A percentile compares a stretch with the other conserved stretches of the same genome.
Conservation (phyloP, 92 coral and sea anemone genomes). For the Porites divaricata region DNA sequence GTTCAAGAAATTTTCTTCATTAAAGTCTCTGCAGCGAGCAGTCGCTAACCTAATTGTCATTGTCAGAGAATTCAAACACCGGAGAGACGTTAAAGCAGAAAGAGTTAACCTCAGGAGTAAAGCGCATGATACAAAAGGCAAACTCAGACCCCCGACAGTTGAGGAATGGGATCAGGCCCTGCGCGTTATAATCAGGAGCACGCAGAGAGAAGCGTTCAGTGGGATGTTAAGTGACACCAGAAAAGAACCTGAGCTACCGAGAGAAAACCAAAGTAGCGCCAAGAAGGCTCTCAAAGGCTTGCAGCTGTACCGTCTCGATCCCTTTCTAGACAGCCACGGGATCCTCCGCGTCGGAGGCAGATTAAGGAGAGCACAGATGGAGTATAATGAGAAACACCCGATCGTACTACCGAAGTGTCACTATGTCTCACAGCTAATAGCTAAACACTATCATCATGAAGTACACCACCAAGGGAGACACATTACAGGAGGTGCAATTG, state of each 20-base stretch:
- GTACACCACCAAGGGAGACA: constrained; percentile 53
- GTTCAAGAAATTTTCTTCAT: constrained; percentile 37
- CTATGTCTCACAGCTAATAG: constrained; percentile 41
- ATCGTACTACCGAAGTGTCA: constrained; percentile 47
- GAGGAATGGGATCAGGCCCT: constrained; percentile 36
- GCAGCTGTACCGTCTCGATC: constrained; percentile 18
- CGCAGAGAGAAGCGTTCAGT: constrained; percentile 22
- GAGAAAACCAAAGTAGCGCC: constrained; percentile 4
- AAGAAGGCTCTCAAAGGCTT: constrained; percentile 31
- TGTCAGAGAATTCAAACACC: constrained; percentile 20
- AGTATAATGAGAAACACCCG: constrained; percentile 45
- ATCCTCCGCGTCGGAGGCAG: constrained; percentile 19
- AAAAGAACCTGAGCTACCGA: constrained; percentile 44
- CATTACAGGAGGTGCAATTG: constrained; percentile 42
- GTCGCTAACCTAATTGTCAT: constrained; percentile 36
- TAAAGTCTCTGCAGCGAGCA: constrained; percentile 48
- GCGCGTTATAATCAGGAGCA: constrained; percentile 21
- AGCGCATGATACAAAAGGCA: neutral
- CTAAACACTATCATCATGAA: constrained; percentile 31
- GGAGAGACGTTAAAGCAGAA: too few relatives aligned
- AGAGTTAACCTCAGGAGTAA: constrained; percentile 3
- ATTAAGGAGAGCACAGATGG: constrained; percentile 52
- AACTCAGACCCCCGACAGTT: constrained; percentile 16
- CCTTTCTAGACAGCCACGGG: constrained; percentile 6
- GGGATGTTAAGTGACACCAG: constrained; percentile 15